A percentile compares a stretch with the other conserved stretches of the same genome.
Evolutionary conservation across 2,888 invertebrate genomes (phyloP).

Genomic region (Plebejus anna): DNA sequence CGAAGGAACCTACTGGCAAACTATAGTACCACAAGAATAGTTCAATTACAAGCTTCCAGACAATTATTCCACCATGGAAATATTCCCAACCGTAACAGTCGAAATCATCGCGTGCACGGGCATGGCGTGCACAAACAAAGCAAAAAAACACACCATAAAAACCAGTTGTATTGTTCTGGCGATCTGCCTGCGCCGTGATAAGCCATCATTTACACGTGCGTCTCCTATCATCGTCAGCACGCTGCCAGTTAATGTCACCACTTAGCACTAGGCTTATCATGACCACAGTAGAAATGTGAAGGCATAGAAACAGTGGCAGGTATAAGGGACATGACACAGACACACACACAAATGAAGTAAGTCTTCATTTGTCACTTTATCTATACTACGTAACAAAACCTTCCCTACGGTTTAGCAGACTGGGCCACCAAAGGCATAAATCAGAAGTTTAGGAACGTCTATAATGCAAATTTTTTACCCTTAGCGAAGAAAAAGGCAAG

Average conservation of each 20-base stretch:
- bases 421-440: neutral
- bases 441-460: neutral
- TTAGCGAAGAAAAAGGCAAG: neutral
- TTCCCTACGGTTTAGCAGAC: neutral
- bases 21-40: neutral
- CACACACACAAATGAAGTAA: too few species aligned
- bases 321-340: neutral
- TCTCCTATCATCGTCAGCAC: slow-evolving; percentile 25
- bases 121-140: slow-evolving; percentile 53
- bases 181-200: slow-evolving; percentile 59
- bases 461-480: neutral
- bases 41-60: slow-evolving; percentile 9
- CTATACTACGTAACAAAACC: neutral
- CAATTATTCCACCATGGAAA: slow-evolving; percentile 22
- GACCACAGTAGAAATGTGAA: neutral
- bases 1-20: neutral
- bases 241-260: neutral
- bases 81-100: slow-evolving; percentile 11
- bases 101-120: slow-evolving; percentile 40
- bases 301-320: neutral
- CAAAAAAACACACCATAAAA: slow-evolving; percentile 62
- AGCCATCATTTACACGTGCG: slow-evolving; percentile 49
- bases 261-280: neutral
- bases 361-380: neutral
- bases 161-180: slow-evolving; percentile 73